A percentile compares a stretch with the other conserved stretches of the same genome.
Evolutionary conservation across 1,140 invertebrate species (phyloP).

Genomic region (Drosophila insularis): DNA sequence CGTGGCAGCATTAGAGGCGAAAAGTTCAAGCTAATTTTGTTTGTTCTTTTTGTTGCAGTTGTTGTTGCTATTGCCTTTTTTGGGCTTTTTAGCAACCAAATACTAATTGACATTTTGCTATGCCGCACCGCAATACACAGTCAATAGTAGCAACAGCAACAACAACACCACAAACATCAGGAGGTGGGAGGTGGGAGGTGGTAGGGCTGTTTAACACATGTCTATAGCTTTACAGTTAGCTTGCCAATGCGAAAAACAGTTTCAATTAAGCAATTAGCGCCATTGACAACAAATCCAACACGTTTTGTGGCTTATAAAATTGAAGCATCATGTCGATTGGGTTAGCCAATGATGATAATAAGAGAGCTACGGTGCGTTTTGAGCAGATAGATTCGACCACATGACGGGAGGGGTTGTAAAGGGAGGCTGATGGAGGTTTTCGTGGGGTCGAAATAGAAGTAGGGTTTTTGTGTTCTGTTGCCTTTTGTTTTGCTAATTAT

Average conservation of each 20-base stretch:
- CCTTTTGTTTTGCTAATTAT: slow-evolving; percentile 48
- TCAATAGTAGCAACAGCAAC: neutral
- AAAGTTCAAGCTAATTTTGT: slow-evolving; percentile 61
- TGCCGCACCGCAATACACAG: slow-evolving; percentile 39
- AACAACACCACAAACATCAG: neutral
- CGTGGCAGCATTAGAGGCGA: slow-evolving; percentile 45
- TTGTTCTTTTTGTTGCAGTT: slow-evolving; percentile 17
- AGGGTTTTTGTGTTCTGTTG: slow-evolving; percentile 39
- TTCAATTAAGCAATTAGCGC: slow-evolving; percentile 80
- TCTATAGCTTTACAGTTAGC: slow-evolving; percentile 62
- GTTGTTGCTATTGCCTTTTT: slow-evolving; percentile 45
- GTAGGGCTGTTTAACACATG: slow-evolving; percentile 18
- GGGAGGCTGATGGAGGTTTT: neutral
- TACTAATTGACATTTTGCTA: slow-evolving; percentile 78
- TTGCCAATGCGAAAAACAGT: slow-evolving; percentile 76
- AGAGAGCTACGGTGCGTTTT: slow-evolving; percentile 6
- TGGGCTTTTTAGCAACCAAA: slow-evolving; percentile 73
- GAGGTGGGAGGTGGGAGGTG: neutral
- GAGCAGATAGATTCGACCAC: neutral
- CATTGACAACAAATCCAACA: slow-evolving; percentile 79
- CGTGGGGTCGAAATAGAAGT: no score
- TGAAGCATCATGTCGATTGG: slow-evolving; percentile 74
- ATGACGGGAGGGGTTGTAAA: neutral
- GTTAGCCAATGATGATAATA: slow-evolving; percentile 48
- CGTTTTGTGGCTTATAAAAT: slow-evolving; percentile 78